phyloP scores from a whole-genome alignment of 2,113 vertebrate species.

The Bufo bufo region DNA sequence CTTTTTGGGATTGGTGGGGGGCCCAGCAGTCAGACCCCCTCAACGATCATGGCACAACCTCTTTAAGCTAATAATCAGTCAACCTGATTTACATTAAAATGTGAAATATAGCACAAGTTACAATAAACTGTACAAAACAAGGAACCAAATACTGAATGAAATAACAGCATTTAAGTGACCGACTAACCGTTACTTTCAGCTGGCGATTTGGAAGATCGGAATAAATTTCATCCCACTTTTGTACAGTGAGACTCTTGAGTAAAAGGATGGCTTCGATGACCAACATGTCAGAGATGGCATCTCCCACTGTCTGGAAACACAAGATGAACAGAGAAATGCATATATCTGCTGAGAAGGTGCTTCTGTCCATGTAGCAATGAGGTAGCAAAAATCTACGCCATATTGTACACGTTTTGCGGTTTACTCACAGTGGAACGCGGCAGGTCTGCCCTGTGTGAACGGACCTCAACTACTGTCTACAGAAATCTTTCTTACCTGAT shows the following conservation, averaged over 20 bases:
- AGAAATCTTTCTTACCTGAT: conserved; percentile 79
- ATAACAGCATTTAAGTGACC: background rate
- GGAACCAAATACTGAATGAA: too few relatives aligned
- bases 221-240: conserved; percentile 91
- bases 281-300: conserved; percentile 93
- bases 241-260: conserved; percentile 80
- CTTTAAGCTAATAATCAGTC: too few relatives aligned
- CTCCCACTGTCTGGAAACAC: conserved; percentile 83
- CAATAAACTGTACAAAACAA: too few relatives aligned
- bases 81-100: too few relatives aligned
- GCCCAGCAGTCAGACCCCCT: too few relatives aligned
- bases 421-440: too few relatives aligned
- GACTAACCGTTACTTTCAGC: conserved; percentile 89
- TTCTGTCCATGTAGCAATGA: background rate
- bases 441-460: background rate
- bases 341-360: background rate
- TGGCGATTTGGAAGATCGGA: conserved; percentile 89
- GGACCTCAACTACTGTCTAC: background rate
- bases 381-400: too few relatives aligned
- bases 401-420: too few relatives aligned
- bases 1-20: too few relatives aligned
- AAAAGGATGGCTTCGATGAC: conserved; percentile 88
- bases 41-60: too few relatives aligned
- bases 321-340: background rate
- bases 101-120: too few relatives aligned